phyloP scores from a whole-genome alignment of 2,888 invertebrate species.

The Operophtera brumata region DNA sequence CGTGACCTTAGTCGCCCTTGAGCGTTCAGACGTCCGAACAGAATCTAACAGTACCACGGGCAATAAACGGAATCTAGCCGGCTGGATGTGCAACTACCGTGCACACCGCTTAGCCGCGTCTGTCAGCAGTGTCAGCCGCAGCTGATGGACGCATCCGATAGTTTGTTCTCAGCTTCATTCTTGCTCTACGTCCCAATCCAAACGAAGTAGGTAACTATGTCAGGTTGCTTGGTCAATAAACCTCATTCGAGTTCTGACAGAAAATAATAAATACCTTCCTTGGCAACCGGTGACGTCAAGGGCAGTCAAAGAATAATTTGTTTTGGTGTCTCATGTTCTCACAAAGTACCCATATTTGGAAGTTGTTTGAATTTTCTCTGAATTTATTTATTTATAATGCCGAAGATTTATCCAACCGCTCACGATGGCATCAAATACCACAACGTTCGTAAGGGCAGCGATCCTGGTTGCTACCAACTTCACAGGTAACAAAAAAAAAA shows the following conservation, averaged over 20 bases:
- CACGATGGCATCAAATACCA: conserved; percentile 66
- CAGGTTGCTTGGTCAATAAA: conserved; percentile 16
- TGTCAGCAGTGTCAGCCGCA: too few species aligned
- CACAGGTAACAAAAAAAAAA: conserved; percentile 64
- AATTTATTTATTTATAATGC: conserved; percentile 51
- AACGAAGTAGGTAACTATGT: too few species aligned
- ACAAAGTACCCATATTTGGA: too few species aligned
- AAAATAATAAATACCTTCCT: not conserved
- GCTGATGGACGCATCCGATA: too few species aligned
- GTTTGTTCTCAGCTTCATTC: too few species aligned
- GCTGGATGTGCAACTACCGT: too few species aligned
- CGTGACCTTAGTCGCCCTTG: too few species aligned
- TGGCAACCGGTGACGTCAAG: conserved; percentile 2
- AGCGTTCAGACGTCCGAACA: too few species aligned
- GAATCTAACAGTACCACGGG: too few species aligned
- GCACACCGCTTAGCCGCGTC: too few species aligned
- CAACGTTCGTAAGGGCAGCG: conserved; percentile 49
- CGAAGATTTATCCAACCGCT: conserved; percentile 51
- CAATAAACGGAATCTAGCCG: too few species aligned
- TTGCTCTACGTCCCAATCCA: too few species aligned
- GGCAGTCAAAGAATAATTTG: not conserved
- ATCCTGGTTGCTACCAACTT: conserved; percentile 69
- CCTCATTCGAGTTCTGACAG: not conserved
- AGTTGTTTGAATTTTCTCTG: conserved; percentile 15
- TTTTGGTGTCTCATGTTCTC: not conserved